Evolutionary conservation across 2,113 vertebrate genomes (phyloP), one percentile per base, ranked within the genome.

Genomic region (Hepsetus odoe): DNA sequence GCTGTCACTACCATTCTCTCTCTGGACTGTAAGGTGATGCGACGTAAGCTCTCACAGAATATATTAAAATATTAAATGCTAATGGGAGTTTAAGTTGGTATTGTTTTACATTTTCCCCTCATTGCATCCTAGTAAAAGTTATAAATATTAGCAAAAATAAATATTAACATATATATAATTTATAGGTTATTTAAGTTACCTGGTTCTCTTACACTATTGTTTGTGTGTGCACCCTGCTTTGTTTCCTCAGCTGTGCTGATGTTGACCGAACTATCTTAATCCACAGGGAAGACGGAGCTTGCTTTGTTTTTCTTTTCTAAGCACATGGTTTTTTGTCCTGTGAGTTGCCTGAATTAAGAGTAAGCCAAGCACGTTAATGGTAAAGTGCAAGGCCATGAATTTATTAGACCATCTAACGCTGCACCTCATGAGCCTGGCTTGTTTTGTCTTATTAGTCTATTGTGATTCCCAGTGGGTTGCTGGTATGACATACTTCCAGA

Each of bases 161-260:
- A n/a, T n/a, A n/a, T n/a, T n/a, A n/a, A n/a, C n/a, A n/a, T n/a
- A n/a, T n/a, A n/a, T n/a, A n/a, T n/a, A n/a, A n/a, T n/a, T n/a
- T n/a, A n/a, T n/a, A n/a, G n/a, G n/a, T n/a, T n/a, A n/a, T n/a
- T n/a, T n/a, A n/a, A n/a, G 40, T 74, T 30, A 26, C 16, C 38
- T 20, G 42, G 13, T 59, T 70, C 28, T 40, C 26, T 71, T 22
- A 2, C 53, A 16, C 32, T 64, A 51, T 38, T 35, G 30, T 49
- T n/a, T 59, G 61, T 20, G 49, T 22, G 70, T 40, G 70, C 59
- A 38, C 72, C 30, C 72, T 61, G 80, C 77, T 80, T 82, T 85
- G 83, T 85, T 85, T 85, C 77, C 77, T 82, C 80, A 82, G 80
- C 81, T 85, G 83, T 74, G 77, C 58, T 78, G 66, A 44, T 80